Conservation (phyloP, 2,888 invertebrate species). For the Adela reaumurella region DNA sequence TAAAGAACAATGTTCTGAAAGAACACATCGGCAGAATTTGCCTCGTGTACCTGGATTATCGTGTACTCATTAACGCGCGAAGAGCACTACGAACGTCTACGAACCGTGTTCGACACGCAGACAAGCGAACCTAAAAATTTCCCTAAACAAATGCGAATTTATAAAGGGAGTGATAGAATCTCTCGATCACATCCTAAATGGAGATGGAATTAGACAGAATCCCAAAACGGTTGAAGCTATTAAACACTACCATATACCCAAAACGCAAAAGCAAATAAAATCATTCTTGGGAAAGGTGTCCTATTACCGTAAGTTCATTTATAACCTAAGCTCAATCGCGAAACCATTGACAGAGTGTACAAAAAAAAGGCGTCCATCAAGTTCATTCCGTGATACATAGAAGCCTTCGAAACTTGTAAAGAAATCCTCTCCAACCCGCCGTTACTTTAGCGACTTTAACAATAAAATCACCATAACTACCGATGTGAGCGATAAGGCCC, state of each 20-base stretch:
- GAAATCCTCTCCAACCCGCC: background rate
- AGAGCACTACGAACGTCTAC: background rate
- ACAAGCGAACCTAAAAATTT: background rate
- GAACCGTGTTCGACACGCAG: background rate
- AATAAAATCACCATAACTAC: background rate
- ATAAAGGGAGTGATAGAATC: background rate
- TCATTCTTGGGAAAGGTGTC: constrained; percentile 11
- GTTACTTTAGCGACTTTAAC: background rate
- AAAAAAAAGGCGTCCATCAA: background rate
- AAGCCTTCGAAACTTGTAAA: background rate
- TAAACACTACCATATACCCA: constrained; percentile 11
- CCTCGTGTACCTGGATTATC: background rate
- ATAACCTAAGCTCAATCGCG: background rate
- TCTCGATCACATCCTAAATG: background rate
- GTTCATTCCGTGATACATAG: no score
- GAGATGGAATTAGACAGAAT: constrained; percentile 15
- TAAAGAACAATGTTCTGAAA: background rate
- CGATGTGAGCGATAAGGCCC: background rate
- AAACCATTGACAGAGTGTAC: background rate
- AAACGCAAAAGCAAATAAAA: constrained; percentile 11
- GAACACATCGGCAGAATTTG: background rate
- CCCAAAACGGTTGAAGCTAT: constrained; percentile 13
- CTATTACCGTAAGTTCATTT: constrained; percentile 14
- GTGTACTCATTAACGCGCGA: background rate
- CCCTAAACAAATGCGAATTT: background rate